phyloP scores from a whole-genome alignment of 2,797 vertebrate genomes.

The Coreius guichenoti region DNA sequence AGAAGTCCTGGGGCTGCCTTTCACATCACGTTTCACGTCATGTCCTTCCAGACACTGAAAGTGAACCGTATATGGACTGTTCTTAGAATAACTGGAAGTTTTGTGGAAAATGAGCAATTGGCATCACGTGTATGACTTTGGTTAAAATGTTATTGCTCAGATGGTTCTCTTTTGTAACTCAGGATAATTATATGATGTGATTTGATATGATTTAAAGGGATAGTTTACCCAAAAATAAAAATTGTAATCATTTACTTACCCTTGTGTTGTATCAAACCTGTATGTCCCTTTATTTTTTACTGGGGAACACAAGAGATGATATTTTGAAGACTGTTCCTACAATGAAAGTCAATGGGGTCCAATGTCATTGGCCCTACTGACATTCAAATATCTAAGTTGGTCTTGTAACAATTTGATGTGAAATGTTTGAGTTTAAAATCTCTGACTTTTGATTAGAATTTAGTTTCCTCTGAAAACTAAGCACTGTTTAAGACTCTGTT shows the following conservation, averaged over 20 bases:
- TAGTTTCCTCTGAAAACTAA: background rate
- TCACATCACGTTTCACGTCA: constrained; percentile 25
- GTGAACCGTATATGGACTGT: background rate
- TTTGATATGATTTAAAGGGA: background rate
- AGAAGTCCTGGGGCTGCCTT: constrained; percentile 18
- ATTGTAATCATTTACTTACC: background rate
- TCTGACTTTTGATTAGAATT: background rate
- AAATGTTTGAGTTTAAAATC: background rate
- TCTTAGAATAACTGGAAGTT: constrained; percentile 9
- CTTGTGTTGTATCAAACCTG: background rate
- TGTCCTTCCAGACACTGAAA: constrained; percentile 5
- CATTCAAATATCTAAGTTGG: background rate
- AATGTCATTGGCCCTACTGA: background rate
- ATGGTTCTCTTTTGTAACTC: background rate
- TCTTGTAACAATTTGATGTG: background rate
- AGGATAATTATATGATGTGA: background rate
- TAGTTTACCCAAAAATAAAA: background rate
- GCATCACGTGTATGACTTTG: background rate
- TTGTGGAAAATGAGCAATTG: background rate
- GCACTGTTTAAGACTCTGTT: background rate
- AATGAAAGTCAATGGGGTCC: background rate
- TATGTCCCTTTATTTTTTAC: background rate
- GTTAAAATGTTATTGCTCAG: background rate
- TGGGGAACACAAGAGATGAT: background rate
- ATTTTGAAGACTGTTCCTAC: background rate